Conservation (phyloP, 2,113 vertebrate species). For the Oncorhynchus tshawytscha region DNA sequence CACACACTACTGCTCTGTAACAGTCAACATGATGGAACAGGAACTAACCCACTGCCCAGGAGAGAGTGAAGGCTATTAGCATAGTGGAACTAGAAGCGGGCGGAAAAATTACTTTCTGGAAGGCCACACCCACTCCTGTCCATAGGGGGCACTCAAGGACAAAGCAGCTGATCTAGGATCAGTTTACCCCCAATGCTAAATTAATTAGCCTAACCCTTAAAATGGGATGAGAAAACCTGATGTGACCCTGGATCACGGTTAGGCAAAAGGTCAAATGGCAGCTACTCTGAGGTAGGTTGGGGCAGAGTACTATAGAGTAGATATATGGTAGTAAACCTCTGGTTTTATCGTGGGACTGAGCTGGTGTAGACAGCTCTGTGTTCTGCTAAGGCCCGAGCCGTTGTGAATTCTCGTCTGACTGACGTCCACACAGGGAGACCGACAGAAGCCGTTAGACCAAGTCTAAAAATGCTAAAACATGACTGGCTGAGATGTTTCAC, state of each 20-base stretch:
- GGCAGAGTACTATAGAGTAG: not conserved
- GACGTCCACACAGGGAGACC: not conserved
- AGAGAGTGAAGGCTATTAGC: constrained; percentile 26
- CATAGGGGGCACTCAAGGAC: too few species aligned
- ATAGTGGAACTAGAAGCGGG: constrained; percentile 28
- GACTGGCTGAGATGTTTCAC: constrained; percentile 11
- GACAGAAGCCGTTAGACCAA: not conserved
- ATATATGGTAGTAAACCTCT: not conserved
- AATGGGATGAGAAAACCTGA: too few species aligned
- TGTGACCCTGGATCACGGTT: not conserved
- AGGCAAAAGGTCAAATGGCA: not conserved
- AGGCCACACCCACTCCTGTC: too few species aligned
- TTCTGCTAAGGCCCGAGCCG: not conserved
- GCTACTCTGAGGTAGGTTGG: not conserved
- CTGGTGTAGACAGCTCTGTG: not conserved
- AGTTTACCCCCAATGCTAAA: too few species aligned
- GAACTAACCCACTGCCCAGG: constrained; percentile 45
- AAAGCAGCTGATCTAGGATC: too few species aligned
- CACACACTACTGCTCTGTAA: not conserved
- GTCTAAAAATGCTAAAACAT: constrained; percentile 1
- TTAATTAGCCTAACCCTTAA: too few species aligned
- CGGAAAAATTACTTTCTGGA: not conserved
- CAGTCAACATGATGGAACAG: not conserved
- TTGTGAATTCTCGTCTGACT: not conserved
- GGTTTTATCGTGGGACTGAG: not conserved